These are phyloP conservation scores for Ptyas mucosa DNA, from an alignment of 2,113 vertebrate genomes.

Conservation along the genomic window DNA sequence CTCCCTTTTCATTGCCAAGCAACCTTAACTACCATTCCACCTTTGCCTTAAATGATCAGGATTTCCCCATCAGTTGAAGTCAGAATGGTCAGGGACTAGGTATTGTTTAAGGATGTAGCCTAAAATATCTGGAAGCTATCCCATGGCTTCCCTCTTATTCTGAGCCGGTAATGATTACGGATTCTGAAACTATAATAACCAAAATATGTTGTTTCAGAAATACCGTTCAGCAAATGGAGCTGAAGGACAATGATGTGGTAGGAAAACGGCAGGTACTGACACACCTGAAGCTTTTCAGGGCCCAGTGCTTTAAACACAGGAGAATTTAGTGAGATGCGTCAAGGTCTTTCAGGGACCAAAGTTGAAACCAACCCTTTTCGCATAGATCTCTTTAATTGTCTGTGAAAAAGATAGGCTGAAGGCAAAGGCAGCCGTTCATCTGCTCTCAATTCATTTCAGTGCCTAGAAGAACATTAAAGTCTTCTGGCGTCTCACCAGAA, in stretches of 20 bases:
- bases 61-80: not conserved
- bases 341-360: not conserved
- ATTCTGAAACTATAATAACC: not conserved
- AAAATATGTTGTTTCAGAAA: not conserved
- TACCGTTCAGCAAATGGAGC: not conserved
- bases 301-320: not conserved
- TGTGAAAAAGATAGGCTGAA: constrained; percentile 8
- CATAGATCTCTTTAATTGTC: not conserved
- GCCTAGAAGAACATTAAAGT: not conserved
- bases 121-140: not conserved
- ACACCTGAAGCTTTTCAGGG: not conserved
- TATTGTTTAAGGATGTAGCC: not conserved
- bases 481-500: not conserved
- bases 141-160: not conserved
- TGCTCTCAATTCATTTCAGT: not conserved
- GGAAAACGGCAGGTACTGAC: not conserved
- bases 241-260: not conserved
- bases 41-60: not conserved
- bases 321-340: not conserved
- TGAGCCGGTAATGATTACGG: not conserved
- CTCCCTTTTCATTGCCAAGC: not conserved
- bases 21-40: not conserved
- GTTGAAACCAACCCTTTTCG: not conserved
- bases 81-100: not conserved
- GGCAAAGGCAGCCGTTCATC: not conserved